Conservation (phyloP, 2,888 invertebrate genomes). For the Nemoura dubitans region DNA sequence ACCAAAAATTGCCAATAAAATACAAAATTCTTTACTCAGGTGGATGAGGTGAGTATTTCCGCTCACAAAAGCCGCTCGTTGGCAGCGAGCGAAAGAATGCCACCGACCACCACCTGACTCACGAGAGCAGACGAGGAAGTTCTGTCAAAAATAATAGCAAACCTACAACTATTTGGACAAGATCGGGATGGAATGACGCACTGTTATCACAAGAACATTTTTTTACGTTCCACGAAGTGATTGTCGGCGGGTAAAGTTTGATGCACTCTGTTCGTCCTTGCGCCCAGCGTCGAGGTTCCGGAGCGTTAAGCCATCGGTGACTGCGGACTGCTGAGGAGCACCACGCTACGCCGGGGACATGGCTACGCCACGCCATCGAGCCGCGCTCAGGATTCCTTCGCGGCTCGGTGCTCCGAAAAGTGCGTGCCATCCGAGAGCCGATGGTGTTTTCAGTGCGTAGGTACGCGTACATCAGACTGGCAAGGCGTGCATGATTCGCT, state of each 20-base stretch:
- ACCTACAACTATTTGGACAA: not conserved
- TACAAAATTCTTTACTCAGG: not conserved
- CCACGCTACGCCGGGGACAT: not conserved
- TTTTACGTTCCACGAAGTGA: not conserved
- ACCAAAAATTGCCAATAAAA: too few relatives aligned
- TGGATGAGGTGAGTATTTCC: not conserved
- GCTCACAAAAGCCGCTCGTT: not conserved
- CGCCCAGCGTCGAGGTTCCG: not conserved
- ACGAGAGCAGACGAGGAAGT: not conserved
- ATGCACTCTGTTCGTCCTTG: slow-evolving; percentile 33
- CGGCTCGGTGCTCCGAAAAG: too few relatives aligned
- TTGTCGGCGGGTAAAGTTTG: slow-evolving; percentile 14
- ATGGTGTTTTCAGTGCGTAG: too few relatives aligned
- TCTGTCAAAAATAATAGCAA: not conserved
- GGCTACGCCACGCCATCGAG: not conserved
- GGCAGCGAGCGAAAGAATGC: not conserved
- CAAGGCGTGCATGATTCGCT: too few relatives aligned
- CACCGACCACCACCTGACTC: not conserved
- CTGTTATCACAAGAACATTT: not conserved
- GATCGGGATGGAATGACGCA: not conserved
- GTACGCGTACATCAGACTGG: too few relatives aligned
- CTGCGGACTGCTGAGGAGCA: too few relatives aligned
- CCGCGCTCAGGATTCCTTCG: too few relatives aligned
- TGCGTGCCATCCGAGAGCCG: too few relatives aligned
- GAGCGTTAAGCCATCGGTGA: slow-evolving; percentile 16